Base-by-base conservation (phyloP, 2,888 invertebrate genomes). In the Clivina fossor region DNA sequence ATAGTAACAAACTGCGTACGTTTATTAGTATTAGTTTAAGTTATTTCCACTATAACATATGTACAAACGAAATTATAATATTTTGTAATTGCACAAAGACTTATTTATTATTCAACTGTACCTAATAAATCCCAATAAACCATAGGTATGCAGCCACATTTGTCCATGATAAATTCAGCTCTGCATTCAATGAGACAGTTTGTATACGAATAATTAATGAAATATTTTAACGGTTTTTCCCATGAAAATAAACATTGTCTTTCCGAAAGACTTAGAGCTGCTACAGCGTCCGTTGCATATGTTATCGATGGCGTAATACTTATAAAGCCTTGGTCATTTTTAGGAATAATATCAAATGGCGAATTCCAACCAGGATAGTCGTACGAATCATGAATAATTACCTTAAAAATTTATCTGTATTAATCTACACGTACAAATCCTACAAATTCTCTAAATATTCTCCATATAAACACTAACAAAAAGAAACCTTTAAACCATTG, bases 101-200 rank as follows among this genome's bases (percentile, higher is more conserved):
- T 2, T 30, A 30, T 30, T 40, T 24, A n/a, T n/a, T 11, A 16
- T 16, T 33, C 13, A 13, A 5, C 2, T 18, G 9, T 47, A 18
- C n/a, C 38, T 58, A 50, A 75, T 24, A 48, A 32, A 48, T 75
- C 71, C 0, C 78, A 76, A 56, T 79, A 78, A 63, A 76, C 81
- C 56, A 77, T 75, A 0, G 85, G 86, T 1, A 82, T 68, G 66
- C 87, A 87, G 5, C 79, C 76, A 62, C 87, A 87, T 1, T 67
- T 60, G 3, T 67, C 65, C 15, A 70, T 70, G 0, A 80, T 70
- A 33, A 78, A 66, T 32, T 71, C 67, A 13, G 79, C 71, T 26
- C 81, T 77, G 63, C 82, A 81, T 60, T 79, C 79, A 1, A 78
- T 75, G 72, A 85, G 74, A 63, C 87, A 87, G 67, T 87, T 87